Evolutionary conservation across 2,113 vertebrate species (phyloP).

Genomic region (Narcine bancroftii): DNA sequence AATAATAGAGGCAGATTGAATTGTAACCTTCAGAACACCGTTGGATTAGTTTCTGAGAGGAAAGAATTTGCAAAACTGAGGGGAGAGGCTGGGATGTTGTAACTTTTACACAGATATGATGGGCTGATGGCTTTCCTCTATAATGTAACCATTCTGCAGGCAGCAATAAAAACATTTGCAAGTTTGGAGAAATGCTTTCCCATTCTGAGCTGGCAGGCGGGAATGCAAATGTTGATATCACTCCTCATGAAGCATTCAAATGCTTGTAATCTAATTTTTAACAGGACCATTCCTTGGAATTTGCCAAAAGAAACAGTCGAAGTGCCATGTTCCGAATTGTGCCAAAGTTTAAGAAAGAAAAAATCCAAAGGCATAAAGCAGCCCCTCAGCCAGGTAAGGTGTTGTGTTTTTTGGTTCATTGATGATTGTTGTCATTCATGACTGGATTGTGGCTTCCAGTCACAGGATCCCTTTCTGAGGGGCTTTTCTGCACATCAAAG

Average conservation of each 20-base stretch:
- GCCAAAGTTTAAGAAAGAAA: slow-evolving; percentile 98
- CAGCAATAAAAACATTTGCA: not conserved
- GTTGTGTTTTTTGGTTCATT: not conserved
- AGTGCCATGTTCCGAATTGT: slow-evolving; percentile 93
- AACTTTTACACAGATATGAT: too few relatives aligned
- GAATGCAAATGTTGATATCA: not conserved
- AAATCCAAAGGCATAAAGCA: slow-evolving; percentile 75
- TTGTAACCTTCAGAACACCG: too few relatives aligned
- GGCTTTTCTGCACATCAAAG: not conserved
- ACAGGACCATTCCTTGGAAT: slow-evolving; percentile 86
- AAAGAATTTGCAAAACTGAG: too few relatives aligned
- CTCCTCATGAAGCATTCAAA: not conserved
- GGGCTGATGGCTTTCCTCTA: too few relatives aligned
- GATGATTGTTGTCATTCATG: not conserved
- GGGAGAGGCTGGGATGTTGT: too few relatives aligned
- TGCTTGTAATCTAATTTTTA: slow-evolving; percentile 46
- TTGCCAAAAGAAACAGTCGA: slow-evolving; percentile 88
- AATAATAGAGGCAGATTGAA: too few relatives aligned
- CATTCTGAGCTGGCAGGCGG: not conserved
- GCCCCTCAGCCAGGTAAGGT: slow-evolving; percentile 84
- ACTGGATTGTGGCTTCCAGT: not conserved
- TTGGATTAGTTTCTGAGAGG: too few relatives aligned
- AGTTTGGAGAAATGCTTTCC: not conserved
- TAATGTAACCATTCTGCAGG: not conserved
- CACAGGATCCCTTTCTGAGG: not conserved